Base-by-base conservation (phyloP, 2,113 vertebrate species). In the Vimba vimba region DNA sequence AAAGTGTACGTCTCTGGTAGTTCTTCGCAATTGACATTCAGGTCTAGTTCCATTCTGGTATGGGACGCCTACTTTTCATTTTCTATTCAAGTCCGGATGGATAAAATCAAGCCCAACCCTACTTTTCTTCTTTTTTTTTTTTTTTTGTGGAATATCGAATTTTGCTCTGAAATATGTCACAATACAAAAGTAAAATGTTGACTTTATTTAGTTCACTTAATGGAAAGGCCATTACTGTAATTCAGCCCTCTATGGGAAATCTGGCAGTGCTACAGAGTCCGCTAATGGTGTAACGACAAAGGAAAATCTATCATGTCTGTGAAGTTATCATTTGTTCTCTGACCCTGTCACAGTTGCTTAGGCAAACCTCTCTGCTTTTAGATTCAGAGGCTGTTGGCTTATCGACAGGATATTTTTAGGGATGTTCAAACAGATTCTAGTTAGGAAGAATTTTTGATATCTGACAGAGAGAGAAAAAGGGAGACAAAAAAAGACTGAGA, bases 391-490 rank as follows among this genome's bases (percentile, higher is more conserved):
- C 62, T 75, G 76, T 79, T 71, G 86, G 66, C 55, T 73, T 84
- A 85, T 87, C 36, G 88, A 85, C 57, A 11, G 23, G 66, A 66
- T 87, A 83, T 89, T 82, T 86, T 82, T 79, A 43, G 83, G 47
- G 39, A 55, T 64, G 69, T 89, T 87, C 47, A 69, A 86, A 66
- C 12, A 1, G 33, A 57, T 62, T 84, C 83, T 87, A 85, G 86
- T 83, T 60, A 27, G 47, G 62, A 71, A 76, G 43, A 79, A 73
- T 81, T 85, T 86, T 89, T 87, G 39, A 43, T 43, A 43, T 43
- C 39, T 43, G 8, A 80, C 45, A 69, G 47, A 68, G 75, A 83
- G 68, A 52, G 27, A 76, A 55, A 85, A 76, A 69, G 66, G 8
- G 25, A 79, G 74, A 78, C 78, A 6, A 39, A 85, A 74, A 76